Base-by-base conservation (phyloP, 2,797 vertebrate species). In the Alcedo quadribrachys region DNA sequence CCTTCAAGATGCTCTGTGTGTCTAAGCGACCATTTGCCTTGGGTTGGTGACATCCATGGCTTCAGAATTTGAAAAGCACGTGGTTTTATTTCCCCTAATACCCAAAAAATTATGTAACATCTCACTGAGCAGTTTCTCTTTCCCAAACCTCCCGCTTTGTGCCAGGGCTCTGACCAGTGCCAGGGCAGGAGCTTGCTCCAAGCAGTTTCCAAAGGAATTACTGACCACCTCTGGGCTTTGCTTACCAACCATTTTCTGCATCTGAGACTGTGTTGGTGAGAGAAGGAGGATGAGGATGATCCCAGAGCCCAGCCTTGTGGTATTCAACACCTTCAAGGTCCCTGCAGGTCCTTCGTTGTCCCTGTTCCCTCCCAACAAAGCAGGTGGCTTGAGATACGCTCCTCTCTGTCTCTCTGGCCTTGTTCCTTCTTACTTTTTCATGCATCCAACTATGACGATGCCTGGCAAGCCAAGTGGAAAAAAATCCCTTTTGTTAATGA, bases 401-500 rank as follows among this genome's bases (percentile, higher is more conserved):
- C 28, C 43, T 79, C 27, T 81, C 65, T 40, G 71, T 81, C 80
- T 70, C 81, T 88, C 53, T 17, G 3, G 18, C 46, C 37, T 90
- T 73, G 55, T 82, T 89, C 86, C 45, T 67, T 70, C 66, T 65
- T 43, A 57, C 62, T 81, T 57, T 89, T 48, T 55, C 68, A 18
- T 10, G 62, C 6, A 3, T 37, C 58, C 74, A 87, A 92, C 85
- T 37, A 77, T 66, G 48, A 76, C 4, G 15, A 65, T 27, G 79
- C 32, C 85, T 88, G 88, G 79, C 89, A 85, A 55, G 75, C 51
- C 1, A 13, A 77, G 65, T 57, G 66, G 91, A 91, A 91, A 89
- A 92, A 87, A 51, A 40, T 53, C 61, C 58, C 75, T 71, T 92
- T 86, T 75, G 61, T 87, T 87, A 74, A 67, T 15, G 81, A 83